phyloP scores from a whole-genome alignment of 2,113 vertebrate genomes.

The Engraulis encrasicolus region DNA sequence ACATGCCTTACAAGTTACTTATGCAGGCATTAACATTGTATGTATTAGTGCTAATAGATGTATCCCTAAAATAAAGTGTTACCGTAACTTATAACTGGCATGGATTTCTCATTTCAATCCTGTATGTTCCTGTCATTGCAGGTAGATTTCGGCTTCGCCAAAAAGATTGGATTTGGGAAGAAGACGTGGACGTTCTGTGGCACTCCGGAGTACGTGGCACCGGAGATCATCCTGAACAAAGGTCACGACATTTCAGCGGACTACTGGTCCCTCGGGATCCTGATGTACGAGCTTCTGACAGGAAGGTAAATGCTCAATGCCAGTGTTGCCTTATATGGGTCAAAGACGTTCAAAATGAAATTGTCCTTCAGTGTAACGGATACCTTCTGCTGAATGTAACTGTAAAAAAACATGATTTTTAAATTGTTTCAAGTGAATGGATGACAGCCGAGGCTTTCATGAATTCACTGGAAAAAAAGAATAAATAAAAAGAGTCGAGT shows the following conservation, averaged over 20 bases:
- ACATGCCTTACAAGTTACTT: no score
- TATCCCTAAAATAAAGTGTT: background rate
- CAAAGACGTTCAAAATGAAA: no score
- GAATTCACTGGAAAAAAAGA: no score
- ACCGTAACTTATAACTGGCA: background rate
- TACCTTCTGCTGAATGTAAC: no score
- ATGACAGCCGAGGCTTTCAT: no score
- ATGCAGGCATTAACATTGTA: no score
- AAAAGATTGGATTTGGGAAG: conserved; percentile 97
- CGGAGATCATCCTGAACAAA: conserved; percentile 98
- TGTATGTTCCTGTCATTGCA: conserved; percentile 55
- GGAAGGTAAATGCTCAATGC: conserved; percentile 84
- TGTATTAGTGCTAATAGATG: no score
- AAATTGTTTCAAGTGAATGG: no score
- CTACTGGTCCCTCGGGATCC: conserved; percentile 97
- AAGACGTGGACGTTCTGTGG: conserved; percentile 99
- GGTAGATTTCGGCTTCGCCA: conserved; percentile 99
- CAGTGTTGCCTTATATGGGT: background rate
- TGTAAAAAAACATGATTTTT: no score
- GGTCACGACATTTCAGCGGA: conserved; percentile 96
- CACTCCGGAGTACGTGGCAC: conserved; percentile 95
- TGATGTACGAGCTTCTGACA: conserved; percentile 98
- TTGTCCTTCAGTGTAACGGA: no score
- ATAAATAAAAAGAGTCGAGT: no score
- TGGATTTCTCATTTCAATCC: background rate